Evolutionary conservation across 2,113 vertebrate species (phyloP), one percentile per base, ranked within the genome.

Genomic region (Mellivora capensis): DNA sequence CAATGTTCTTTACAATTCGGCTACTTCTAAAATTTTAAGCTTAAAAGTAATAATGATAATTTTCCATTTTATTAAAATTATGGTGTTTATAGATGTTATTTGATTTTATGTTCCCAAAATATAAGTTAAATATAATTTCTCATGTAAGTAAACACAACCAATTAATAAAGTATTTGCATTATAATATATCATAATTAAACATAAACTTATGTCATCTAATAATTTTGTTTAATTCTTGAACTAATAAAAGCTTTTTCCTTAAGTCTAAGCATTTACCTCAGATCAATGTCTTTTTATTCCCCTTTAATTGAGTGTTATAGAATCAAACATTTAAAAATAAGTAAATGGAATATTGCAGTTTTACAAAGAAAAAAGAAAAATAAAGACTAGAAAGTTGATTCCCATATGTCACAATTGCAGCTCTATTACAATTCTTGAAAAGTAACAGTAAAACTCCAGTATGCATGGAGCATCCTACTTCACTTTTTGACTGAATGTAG

Each of bases 311-410:
- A 12, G 5, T 87, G 39, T 47, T 80, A 34, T 17, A 12, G 57
- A 39, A 13, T 7, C 8, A 84, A 79, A 61, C 18, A 61, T 69
- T 80, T 52, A 47, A 31, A 92, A 77, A 37, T 39, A 84, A 62
- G 0, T 52, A 52, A 87, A 57, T 74, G 13, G 52, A 59, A 59
- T 69, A 34, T 6, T 76, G 4, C 9, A 61, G 29, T 77, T 77
- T 97, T 61, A 90, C 74, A 86, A 67, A 71, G 7, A 84, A 37
- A 72, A 92, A 74, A 92, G 37, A 62, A 82, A 93, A 82, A 42
- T 7, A 47, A 82, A 52, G 23, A 37, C 34, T 84, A 67, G 31
- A 77, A 85, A 23, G 37, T 29, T 54, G 10, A 64, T 76, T 82
- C 11, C 1, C 57, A 23, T 80, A 71, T 59, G 47, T 84, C 7